Conservation (phyloP, 1,140 invertebrate genomes). For the Lepidurus packardi region DNA sequence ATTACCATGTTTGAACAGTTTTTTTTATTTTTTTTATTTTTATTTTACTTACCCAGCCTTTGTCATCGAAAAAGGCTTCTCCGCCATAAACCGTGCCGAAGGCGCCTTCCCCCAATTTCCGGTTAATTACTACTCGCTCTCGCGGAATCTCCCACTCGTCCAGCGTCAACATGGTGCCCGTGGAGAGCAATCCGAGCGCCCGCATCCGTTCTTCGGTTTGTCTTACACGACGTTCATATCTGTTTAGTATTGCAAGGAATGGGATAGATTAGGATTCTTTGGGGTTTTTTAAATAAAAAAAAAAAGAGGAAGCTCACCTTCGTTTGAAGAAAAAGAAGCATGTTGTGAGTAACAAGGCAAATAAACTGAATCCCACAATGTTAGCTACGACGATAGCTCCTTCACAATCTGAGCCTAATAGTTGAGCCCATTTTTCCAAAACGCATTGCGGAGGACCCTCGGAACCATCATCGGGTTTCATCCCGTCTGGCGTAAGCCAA, state of each 20-base stretch:
- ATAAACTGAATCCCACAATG: constrained; percentile 57
- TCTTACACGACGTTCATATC: constrained; percentile 64
- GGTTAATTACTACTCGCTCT: constrained; percentile 80
- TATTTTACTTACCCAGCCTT: constrained; percentile 60
- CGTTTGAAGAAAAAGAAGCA: constrained; percentile 62
- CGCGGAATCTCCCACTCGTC: constrained; percentile 83
- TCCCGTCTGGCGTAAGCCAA: constrained; percentile 58
- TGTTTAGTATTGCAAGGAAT: constrained; percentile 37
- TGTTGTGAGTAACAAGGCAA: constrained; percentile 56
- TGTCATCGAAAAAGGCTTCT: constrained; percentile 62
- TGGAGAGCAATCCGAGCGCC: constrained; percentile 56
- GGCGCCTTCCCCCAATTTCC: constrained; percentile 79
- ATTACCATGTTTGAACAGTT: constrained; percentile 26
- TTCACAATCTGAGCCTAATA: constrained; percentile 63
- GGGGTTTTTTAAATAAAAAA: no score
- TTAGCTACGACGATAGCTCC: constrained; percentile 65
- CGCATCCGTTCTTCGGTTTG: constrained; percentile 65
- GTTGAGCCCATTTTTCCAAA: constrained; percentile 57
- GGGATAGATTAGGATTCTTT: constrained; percentile 20
- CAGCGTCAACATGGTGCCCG: constrained; percentile 50
- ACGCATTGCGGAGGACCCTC: constrained; percentile 54
- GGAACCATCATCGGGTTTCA: constrained; percentile 62
- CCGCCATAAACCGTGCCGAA: constrained; percentile 84
- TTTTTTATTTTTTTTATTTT: background rate
- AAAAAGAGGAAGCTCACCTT: no score